phyloP scores from a whole-genome alignment of 1,140 invertebrate genomes.

The Lycorma delicatula region DNA sequence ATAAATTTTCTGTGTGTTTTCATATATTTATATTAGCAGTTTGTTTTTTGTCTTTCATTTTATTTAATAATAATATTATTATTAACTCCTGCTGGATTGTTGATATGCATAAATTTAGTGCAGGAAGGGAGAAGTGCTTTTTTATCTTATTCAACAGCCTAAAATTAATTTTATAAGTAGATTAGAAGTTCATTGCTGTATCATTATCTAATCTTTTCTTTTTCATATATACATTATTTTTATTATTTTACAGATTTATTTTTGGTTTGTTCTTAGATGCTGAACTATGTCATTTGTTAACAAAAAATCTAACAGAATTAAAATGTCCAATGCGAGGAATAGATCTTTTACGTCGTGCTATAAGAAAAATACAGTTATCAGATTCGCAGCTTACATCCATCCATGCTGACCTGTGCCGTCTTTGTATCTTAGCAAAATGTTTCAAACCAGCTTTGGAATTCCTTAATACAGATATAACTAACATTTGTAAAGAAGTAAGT shows the following conservation, averaged over 20 bases:
- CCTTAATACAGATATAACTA: conserved; percentile 83
- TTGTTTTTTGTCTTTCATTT: no score
- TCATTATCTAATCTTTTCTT: no score
- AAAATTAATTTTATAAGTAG: no score
- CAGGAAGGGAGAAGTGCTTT: no score
- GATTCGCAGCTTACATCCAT: conserved; percentile 86
- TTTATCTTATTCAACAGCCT: no score
- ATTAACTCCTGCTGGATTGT: no score
- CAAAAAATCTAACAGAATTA: conserved; percentile 63
- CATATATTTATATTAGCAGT: no score
- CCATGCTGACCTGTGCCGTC: conserved; percentile 86
- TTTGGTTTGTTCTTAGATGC: conserved; percentile 65
- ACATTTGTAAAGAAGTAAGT: conserved; percentile 46
- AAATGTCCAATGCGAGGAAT: conserved; percentile 78
- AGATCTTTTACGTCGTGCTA: conserved; percentile 69
- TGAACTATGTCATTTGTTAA: conserved; percentile 77
- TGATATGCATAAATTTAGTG: no score
- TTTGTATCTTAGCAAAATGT: conserved; percentile 85
- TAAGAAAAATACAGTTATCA: conserved; percentile 78
- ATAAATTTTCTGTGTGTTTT: no score
- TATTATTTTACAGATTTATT: conserved; percentile 1
- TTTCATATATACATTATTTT: no score
- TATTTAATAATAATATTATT: no score
- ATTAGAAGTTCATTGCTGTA: no score
- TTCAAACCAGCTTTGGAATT: conserved; percentile 86